These are phyloP conservation scores for Xenops minutus DNA, from an alignment of 2,797 vertebrate genomes.

Conservation along the genomic window DNA sequence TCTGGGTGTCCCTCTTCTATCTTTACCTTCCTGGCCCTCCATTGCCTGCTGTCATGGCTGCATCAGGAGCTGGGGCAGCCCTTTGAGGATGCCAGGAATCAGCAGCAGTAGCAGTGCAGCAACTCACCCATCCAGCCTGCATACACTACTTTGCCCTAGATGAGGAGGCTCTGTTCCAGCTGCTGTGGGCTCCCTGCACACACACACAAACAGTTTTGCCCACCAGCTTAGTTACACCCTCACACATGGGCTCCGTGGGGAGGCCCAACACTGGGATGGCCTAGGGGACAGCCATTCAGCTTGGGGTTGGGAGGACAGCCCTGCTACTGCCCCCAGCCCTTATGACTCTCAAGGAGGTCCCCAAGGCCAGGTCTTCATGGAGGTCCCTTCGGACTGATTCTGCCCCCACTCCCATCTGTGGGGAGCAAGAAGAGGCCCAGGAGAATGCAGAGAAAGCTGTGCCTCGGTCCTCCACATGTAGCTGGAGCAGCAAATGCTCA, in stretches of 20 bases:
- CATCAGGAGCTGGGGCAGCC: neutral
- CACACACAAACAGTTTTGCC: neutral
- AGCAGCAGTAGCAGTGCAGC: neutral
- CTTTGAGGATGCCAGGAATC: neutral
- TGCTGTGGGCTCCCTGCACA: neutral
- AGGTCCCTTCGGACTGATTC: accelerated
- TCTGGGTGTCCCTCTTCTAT: neutral
- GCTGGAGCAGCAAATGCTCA: too few species aligned
- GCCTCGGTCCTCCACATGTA: too few species aligned
- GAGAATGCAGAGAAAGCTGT: neutral
- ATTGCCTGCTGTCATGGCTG: accelerated
- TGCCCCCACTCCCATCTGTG: accelerated
- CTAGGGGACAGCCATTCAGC: accelerated
- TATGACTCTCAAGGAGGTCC: accelerated
- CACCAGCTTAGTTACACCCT: neutral
- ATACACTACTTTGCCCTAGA: neutral
- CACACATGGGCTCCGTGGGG: accelerated
- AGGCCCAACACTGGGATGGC: accelerated
- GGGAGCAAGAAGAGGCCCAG: neutral
- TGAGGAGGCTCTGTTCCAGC: neutral
- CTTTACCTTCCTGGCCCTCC: neutral
- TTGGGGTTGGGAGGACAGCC: neutral
- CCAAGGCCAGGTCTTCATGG: neutral
- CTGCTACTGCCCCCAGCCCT: accelerated
- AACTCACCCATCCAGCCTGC: neutral